phyloP scores from a whole-genome alignment of 2,113 vertebrate species.

The Neodontobutis hainanensis region DNA sequence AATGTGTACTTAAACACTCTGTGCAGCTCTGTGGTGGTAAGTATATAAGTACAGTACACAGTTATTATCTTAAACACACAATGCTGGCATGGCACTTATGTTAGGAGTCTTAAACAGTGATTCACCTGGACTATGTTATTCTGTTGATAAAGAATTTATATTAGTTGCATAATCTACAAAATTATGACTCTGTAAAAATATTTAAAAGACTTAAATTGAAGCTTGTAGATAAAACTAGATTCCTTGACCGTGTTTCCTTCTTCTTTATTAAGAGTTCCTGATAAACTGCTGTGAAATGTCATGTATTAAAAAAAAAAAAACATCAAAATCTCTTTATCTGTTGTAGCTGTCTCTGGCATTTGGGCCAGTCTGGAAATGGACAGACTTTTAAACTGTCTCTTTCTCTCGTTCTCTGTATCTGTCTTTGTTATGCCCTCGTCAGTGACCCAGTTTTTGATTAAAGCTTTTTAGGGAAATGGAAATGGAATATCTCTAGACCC shows the following conservation, averaged over 20 bases:
- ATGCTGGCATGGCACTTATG: background rate
- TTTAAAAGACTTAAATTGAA: background rate
- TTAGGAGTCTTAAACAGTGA: background rate
- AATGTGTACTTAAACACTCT: background rate
- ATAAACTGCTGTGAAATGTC: background rate
- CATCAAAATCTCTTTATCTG: background rate
- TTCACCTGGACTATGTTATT: background rate
- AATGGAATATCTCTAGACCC: slow-evolving; percentile 10
- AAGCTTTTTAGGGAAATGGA: slow-evolving; percentile 32
- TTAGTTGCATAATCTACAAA: background rate
- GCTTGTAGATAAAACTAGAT: background rate
- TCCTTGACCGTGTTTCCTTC: background rate
- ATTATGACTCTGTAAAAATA: background rate
- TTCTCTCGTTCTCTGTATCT: slow-evolving; percentile 3
- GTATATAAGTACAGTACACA: background rate
- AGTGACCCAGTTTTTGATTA: slow-evolving; percentile 50
- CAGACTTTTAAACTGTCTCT: slow-evolving; percentile 6
- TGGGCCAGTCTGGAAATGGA: background rate
- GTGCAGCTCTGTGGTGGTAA: background rate
- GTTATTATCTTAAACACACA: background rate
- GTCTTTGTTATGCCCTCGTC: slow-evolving; percentile 3
- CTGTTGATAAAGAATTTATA: background rate
- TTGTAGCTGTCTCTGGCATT: background rate
- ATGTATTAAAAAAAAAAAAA: too few relatives aligned
- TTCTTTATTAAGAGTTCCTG: background rate